Evolutionary conservation across 2,797 vertebrate genomes (phyloP), one percentile per base, ranked within the genome.

Genomic region (Sebastes elongatus): DNA sequence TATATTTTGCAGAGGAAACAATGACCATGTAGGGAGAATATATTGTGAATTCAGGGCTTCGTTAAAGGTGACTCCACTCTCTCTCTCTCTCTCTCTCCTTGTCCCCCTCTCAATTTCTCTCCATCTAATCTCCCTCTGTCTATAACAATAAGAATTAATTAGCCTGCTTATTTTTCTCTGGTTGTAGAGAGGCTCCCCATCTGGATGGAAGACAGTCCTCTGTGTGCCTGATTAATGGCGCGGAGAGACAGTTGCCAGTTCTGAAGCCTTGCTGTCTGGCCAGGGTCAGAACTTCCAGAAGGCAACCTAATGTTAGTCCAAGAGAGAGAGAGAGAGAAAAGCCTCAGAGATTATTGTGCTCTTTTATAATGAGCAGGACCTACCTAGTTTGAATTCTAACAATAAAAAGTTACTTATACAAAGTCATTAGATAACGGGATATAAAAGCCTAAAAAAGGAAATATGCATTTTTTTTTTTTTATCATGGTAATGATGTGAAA

Each of bases 121-220:
- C 85, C 90, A 97, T 98, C 97, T 98, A 98, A 98, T 99, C 98
- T 97, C 96, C 96, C 96, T 97, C 97, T 96, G 96, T 97, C 97
- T 97, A 96, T 97, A 97, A 97, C 97, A 97, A 98, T 98, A 98
- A 97, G 97, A 99, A 99, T 99, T 98, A 98, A 99, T 99, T 99
- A 99, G 97, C 96, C 96, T 85, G 95, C 97, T 98, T 97, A 97
- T 98, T 98, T 99, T 98, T 96, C 96, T 96, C 95, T 94, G 93
- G 91, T 97, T 97, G 97, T 97, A 95, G 96, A 97, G 96, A 96
- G 95, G 95, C 96, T 98, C 96, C 97, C 98, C 97, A 98, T 98
- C 98, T 99, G 98, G 97, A 97, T 96, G 95, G 96, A 95, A 97
- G 97, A 96, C 97, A 96, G 96, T 98, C 97, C 97, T 98, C 94